A percentile compares a stretch with the other conserved stretches of the same genome.
Evolutionary conservation across 2,113 vertebrate species (phyloP).

Genomic region (Tonatia bakeri): DNA sequence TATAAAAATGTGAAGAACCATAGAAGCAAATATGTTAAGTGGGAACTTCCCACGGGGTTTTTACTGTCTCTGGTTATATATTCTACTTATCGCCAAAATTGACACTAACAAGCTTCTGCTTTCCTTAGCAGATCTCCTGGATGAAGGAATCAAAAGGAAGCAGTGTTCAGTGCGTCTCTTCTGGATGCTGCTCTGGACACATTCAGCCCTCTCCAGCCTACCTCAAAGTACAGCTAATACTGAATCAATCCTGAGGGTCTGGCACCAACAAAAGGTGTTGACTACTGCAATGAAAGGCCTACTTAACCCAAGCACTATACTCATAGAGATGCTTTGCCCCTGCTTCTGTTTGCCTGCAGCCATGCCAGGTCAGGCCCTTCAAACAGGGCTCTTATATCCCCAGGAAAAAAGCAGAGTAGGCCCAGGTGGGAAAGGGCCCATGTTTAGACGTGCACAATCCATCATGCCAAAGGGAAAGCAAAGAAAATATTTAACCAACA

Average conservation of each 20-base stretch:
- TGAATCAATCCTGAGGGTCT: conserved; percentile 21
- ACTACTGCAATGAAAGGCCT: conserved; percentile 37
- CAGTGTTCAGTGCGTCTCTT: not conserved
- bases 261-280: conserved; percentile 61
- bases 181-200: not conserved
- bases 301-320: not conserved
- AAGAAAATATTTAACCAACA: conserved; percentile 14
- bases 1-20: conserved; percentile 55
- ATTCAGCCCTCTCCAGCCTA: conserved; percentile 31
- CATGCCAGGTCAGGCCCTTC: conserved; percentile 56
- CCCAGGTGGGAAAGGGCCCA: conserved; percentile 8
- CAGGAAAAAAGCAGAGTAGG: conserved; percentile 36
- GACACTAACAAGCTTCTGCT: conserved; percentile 50
- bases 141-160: conserved; percentile 12
- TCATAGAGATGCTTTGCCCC: conserved; percentile 22
- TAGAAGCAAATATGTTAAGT: conserved; percentile 60
- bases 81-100: conserved; percentile 49
- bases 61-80: conserved; percentile 49
- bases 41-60: conserved; percentile 61
- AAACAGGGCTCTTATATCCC: conserved; percentile 36
- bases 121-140: conserved; percentile 45
- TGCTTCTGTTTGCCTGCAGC: conserved; percentile 26
- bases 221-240: conserved; percentile 32
- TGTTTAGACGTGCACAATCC: not conserved
- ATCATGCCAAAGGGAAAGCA: conserved; percentile 38